Evolutionary conservation across 2,888 invertebrate species (phyloP).

Genomic region (Entomobrya multifasciata): DNA sequence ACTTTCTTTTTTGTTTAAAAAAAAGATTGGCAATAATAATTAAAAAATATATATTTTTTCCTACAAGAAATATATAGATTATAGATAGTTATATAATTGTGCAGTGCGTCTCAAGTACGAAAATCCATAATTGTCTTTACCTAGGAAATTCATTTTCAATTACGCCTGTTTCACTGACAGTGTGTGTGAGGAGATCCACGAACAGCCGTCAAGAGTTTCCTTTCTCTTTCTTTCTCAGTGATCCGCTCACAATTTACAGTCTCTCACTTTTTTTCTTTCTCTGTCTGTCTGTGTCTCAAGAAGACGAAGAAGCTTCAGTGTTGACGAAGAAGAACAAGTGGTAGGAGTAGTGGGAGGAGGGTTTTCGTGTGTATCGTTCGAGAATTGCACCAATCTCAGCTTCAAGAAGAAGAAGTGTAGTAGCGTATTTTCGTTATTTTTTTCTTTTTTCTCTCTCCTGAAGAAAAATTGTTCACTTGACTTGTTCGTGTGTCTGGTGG

Average conservation of each 20-base stretch:
- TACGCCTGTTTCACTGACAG: conserved; percentile 44
- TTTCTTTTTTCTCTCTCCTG: conserved; percentile 38
- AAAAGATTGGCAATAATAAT: neutral
- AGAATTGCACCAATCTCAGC: conserved; percentile 46
- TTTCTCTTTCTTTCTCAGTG: conserved; percentile 33
- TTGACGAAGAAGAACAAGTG: conserved; percentile 16
- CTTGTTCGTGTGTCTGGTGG: conserved; percentile 41
- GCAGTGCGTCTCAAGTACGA: conserved; percentile 55
- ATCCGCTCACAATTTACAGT: conserved; percentile 47
- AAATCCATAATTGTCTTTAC: conserved; percentile 55
- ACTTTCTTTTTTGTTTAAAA: no score
- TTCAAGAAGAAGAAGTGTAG: conserved; percentile 49
- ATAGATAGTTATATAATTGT: conserved; percentile 7
- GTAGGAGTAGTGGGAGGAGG: conserved; percentile 23
- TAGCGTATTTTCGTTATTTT: conserved; percentile 12
- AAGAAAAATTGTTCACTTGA: conserved; percentile 46
- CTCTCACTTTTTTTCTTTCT: conserved; percentile 54
- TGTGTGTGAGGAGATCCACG: conserved; percentile 48
- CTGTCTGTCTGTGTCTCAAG: no score
- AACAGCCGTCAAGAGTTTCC: conserved; percentile 40
- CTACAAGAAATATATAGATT: conserved; percentile 10
- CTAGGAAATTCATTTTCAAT: conserved; percentile 64
- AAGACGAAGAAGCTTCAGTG: conserved; percentile 14
- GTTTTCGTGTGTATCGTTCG: conserved; percentile 49
- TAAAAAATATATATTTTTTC: conserved; percentile 8